A percentile compares a stretch with the other conserved stretches of the same genome.
phyloP scores from a whole-genome alignment of 2,797 vertebrate genomes.

The Aphelocoma californica region DNA sequence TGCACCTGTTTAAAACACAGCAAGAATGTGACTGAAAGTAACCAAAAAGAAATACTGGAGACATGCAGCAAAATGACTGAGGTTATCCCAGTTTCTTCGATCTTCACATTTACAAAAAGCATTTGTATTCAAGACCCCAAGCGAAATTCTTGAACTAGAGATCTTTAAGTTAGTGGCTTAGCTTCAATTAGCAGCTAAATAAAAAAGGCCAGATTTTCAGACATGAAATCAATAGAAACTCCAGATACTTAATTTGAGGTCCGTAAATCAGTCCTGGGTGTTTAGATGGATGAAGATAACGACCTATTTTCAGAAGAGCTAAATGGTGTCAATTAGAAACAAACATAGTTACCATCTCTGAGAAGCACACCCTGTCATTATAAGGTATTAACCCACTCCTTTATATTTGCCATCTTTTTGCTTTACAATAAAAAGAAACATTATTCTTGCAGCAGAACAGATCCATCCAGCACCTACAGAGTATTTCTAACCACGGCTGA shows the following conservation, averaged over 20 bases:
- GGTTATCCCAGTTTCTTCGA: background rate
- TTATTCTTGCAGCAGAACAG: background rate
- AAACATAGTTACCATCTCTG: background rate
- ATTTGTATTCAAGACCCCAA: background rate
- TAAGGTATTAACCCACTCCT: background rate
- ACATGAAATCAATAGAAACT: conserved; percentile 40
- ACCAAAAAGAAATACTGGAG: background rate
- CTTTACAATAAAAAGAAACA: background rate
- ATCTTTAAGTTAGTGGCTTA: background rate
- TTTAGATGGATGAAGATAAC: background rate
- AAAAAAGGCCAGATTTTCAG: background rate
- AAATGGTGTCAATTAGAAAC: background rate
- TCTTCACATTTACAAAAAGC: background rate
- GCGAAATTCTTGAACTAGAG: background rate
- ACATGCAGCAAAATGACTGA: background rate
- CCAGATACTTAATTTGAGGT: background rate
- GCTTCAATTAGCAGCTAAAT: conserved; percentile 12
- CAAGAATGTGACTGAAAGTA: background rate
- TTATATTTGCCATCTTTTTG: background rate
- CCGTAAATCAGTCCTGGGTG: background rate
- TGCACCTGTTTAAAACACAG: background rate
- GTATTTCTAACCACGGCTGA: background rate
- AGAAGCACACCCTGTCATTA: background rate
- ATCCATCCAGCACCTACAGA: background rate
- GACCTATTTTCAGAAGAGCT: conserved; percentile 14